Base-by-base conservation (phyloP, 2,888 invertebrate genomes). In the Epistrophe grossulariae region DNA sequence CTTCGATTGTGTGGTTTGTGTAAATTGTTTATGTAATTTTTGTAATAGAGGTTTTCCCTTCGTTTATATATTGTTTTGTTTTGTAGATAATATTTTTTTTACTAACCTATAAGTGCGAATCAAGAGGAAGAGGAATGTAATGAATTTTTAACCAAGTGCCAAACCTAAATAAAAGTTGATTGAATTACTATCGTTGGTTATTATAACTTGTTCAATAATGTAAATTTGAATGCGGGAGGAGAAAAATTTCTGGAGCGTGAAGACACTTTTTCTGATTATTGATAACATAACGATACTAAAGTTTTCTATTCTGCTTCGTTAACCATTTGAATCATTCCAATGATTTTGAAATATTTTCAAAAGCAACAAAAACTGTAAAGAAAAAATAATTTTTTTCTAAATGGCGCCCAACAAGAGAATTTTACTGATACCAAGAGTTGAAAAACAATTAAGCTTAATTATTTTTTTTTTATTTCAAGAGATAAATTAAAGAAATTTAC, bases 101-200 rank as follows among this genome's bases (percentile, higher is more conserved):
- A 50, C 50, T 35, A 17, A 10, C 4, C 24, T 40, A n/a, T n/a
- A 43, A 70, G 40, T 55, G 24, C 0, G 24, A 55, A 70, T 70
- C 19, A 55, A n/a, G 55, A 55, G 4, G 28, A 15, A 40, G 52
- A 40, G 24, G 9, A 48, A 48, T 31, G 17, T 31, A 17, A 66
- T 66, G 66, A 66, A 66, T 66, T 66, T 66, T 66, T 66, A 66
- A 62, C 15, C 2, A 66, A 66, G 31, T 66, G 31, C 7, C 17
- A 31, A 66, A 48, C 24, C 7, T 45, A 48, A 66, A 66, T 48
- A n/a, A 31, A 28, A 7, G 48, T 31, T 24, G n/a, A 48, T 66
- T 45, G 35, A 66, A 66, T 66, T 48, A 31, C 40, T 4, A 8
- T 52, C 9, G 3, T 17, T 4, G 48, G 3, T 15, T 8, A 7